A percentile compares a stretch with the other conserved stretches of the same genome.
Evolutionary conservation across 2,797 vertebrate genomes (phyloP).

Genomic region (Sebastes taczanowskii): DNA sequence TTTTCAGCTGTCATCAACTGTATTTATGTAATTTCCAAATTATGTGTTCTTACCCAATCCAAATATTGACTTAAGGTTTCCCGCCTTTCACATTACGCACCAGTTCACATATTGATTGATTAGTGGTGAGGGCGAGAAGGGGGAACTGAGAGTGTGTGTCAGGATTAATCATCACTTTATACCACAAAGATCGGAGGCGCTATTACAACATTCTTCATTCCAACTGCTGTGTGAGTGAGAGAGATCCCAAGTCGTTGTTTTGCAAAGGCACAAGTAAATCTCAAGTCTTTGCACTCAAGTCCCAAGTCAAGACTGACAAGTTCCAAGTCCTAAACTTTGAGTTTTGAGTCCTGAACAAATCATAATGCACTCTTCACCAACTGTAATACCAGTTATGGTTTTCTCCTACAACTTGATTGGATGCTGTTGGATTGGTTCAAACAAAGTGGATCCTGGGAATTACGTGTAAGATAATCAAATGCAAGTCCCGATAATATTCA

Average conservation of each 20-base stretch:
- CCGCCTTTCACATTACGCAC: constrained; percentile 42
- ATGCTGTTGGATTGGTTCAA: too few relatives aligned
- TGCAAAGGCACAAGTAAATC: too few relatives aligned
- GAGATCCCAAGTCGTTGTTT: background rate
- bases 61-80: constrained; percentile 75
- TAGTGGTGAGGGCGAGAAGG: constrained; percentile 35
- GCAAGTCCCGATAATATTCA: too few relatives aligned
- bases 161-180: constrained; percentile 49
- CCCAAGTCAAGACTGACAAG: too few relatives aligned
- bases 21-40: constrained; percentile 69
- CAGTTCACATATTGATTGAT: constrained; percentile 62
- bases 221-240: background rate
- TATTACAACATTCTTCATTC: constrained; percentile 23
- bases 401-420: too few relatives aligned
- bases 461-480: too few relatives aligned
- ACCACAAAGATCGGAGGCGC: constrained; percentile 30
- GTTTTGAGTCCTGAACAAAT: too few relatives aligned
- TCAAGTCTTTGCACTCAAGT: too few relatives aligned
- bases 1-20: constrained; percentile 57
- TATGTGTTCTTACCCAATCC: constrained; percentile 55
- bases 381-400: background rate
- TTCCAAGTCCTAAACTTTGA: too few relatives aligned
- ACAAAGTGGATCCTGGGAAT: too few relatives aligned
- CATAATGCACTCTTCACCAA: too few relatives aligned
- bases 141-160: constrained; percentile 52